phyloP scores from a whole-genome alignment of 2,113 vertebrate species.

The Diadophis punctatus region DNA sequence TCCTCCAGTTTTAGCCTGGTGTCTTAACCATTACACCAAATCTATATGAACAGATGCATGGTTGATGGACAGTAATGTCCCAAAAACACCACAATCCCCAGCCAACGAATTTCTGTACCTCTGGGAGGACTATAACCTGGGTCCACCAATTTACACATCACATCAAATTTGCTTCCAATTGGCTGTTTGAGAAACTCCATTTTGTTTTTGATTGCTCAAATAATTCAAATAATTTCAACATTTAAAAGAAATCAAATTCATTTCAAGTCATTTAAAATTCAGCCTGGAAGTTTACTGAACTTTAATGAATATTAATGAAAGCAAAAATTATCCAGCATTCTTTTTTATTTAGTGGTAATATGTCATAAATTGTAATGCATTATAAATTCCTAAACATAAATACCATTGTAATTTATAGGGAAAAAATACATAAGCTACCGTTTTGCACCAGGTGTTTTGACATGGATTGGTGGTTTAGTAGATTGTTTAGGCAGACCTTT shows the following conservation, averaged over 20 bases:
- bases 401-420: neutral
- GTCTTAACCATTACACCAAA: neutral
- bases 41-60: neutral
- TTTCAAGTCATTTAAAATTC: neutral
- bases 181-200: neutral
- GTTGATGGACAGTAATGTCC: neutral
- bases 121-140: neutral
- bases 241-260: neutral
- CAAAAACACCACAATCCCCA: neutral
- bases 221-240: neutral
- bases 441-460: constrained; percentile 19
- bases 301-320: neutral
- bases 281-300: neutral
- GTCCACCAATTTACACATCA: neutral
- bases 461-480: constrained; percentile 8
- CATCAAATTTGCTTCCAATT: neutral
- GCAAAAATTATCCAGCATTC: neutral
- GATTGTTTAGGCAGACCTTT: constrained; percentile 26
- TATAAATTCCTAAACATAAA: neutral
- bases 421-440: constrained; percentile 38
- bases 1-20: too few relatives aligned
- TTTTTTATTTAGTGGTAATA: neutral
- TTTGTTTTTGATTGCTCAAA: neutral
- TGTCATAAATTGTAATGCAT: neutral
- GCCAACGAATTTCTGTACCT: neutral